Base-by-base conservation (phyloP, 2,113 vertebrate species). In the Pseudonaja textilis region DNA sequence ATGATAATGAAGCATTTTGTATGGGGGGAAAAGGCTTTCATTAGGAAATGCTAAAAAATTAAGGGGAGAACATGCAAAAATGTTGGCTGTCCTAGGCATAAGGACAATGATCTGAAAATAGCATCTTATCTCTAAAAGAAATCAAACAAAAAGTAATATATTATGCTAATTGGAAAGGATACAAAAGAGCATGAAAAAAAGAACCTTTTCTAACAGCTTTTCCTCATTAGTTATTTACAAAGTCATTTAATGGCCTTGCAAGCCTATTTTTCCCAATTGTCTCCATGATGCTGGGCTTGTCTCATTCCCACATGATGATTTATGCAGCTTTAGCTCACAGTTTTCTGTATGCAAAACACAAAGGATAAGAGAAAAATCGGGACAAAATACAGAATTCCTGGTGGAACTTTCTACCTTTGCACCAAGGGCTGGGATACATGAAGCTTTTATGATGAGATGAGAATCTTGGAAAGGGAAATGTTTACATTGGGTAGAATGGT, bases 101-200 rank as follows among this genome's bases (percentile, higher is more conserved):
- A 47, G 20, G 29, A 52, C 5, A 85, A 29, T 59, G 69, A 50
- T 20, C 26, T 55, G 64, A 45, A 89, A 89, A 89, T 59, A 88
- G 69, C 42, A 85, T 42, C 39, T 64, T 57, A 50, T n/a, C 20
- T 89, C 87, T 89, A 12, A 89, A 92, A 89, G 89, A 89, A 85
- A n/a, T 16, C 64, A 69, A 69, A 81, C 69, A 39, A 81, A 89
- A 81, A 23, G 54, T 85, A 34, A 92, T 92, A 59, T 92, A 85
- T 92, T 88, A 92, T 61, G 85, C 18, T 92, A 86, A 86, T 86
- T 16, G 16, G 52, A n/a, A 20, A 56, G 52, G n/a, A 12, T 34
- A 18, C 11, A 55, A 52, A 50, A 34, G 7, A 29, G 61, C 61
- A 85, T 42, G 3, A 57, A 52, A 92, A 16, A 92, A 89, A 74